These are phyloP conservation scores for Maccullochella peelii DNA, from an alignment of 2,113 vertebrate species.

Conservation along the genomic window DNA sequence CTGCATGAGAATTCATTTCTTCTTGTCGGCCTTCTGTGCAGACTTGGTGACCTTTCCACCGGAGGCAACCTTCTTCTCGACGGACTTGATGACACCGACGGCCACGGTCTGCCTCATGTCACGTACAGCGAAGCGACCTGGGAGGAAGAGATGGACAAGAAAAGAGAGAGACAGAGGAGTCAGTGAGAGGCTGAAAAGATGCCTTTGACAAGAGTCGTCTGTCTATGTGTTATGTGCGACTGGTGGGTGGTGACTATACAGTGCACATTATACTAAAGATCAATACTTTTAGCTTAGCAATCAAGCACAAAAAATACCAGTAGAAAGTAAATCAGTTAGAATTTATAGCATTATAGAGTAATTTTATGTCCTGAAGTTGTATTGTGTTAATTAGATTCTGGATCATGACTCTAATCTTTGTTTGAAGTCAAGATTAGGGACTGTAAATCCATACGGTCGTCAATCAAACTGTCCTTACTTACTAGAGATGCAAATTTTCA, in stretches of 20 bases:
- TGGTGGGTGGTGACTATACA: not conserved
- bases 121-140: slow-evolving; percentile 84
- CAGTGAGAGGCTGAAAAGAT: not conserved
- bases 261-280: not conserved
- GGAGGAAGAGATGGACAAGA: not conserved
- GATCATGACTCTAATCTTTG: not conserved
- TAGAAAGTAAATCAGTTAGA: not conserved
- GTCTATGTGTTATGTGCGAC: not conserved
- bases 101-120: slow-evolving; percentile 88
- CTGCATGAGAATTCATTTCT: slow-evolving; percentile 81
- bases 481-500: not conserved
- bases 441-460: not conserved
- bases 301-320: not conserved
- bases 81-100: slow-evolving; percentile 86
- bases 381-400: not conserved
- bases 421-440: no score
- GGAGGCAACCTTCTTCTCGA: slow-evolving; percentile 80
- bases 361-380: not conserved
- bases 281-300: not conserved
- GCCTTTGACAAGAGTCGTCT: not conserved
- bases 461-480: not conserved
- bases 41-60: slow-evolving; percentile 86
- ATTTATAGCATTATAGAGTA: not conserved
- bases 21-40: slow-evolving; percentile 84
- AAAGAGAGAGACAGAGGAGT: not conserved